These are phyloP conservation scores for Hyperoplus immaculatus DNA, from an alignment of 2,797 vertebrate species.

Conservation along the genomic window DNA sequence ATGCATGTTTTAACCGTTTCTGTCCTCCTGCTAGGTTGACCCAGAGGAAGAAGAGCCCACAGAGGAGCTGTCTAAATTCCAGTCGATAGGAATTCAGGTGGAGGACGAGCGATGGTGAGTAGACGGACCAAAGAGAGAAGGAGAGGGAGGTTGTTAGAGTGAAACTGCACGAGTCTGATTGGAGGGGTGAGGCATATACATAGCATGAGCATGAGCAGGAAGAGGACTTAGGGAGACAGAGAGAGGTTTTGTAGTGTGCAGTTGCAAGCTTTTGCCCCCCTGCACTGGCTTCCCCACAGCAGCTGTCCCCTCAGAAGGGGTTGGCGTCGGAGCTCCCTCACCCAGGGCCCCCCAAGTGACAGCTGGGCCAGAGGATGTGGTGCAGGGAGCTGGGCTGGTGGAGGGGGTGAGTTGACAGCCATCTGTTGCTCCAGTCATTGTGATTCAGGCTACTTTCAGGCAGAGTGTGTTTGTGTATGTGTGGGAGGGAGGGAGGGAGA, in stretches of 20 bases:
- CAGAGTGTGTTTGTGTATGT: conserved; percentile 61
- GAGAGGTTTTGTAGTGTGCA: conserved; percentile 50
- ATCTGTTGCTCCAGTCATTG: conserved; percentile 87
- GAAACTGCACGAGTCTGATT: conserved; percentile 50
- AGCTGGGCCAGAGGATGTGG: conserved; percentile 83
- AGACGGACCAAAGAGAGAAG: conserved; percentile 7
- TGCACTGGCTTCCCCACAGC: conserved; percentile 61
- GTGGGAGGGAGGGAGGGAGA: conserved; percentile 30
- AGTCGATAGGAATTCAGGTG: conserved; percentile 98
- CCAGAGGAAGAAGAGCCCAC: conserved; percentile 89
- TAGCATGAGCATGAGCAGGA: conserved; percentile 2
- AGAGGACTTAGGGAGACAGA: conserved; percentile 49
- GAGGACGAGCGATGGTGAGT: conserved; percentile 96
- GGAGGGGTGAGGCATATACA: conserved; percentile 42
- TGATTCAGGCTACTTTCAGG: conserved; percentile 80
- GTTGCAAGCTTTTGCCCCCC: conserved; percentile 39
- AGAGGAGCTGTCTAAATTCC: conserved; percentile 94
- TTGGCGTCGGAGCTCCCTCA: conserved; percentile 78
- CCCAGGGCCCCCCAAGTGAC: conserved; percentile 77
- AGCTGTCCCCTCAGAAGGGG: conserved; percentile 78
- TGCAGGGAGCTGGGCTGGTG: conserved; percentile 61
- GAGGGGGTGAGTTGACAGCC: conserved; percentile 81
- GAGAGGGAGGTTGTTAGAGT: conserved; percentile 17
- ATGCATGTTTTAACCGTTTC: conserved; percentile 30
- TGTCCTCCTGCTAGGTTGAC: conserved; percentile 88